Evolutionary conservation across 2,113 vertebrate genomes (phyloP), one percentile per base, ranked within the genome.

Genomic region (Fregetta grallaria): DNA sequence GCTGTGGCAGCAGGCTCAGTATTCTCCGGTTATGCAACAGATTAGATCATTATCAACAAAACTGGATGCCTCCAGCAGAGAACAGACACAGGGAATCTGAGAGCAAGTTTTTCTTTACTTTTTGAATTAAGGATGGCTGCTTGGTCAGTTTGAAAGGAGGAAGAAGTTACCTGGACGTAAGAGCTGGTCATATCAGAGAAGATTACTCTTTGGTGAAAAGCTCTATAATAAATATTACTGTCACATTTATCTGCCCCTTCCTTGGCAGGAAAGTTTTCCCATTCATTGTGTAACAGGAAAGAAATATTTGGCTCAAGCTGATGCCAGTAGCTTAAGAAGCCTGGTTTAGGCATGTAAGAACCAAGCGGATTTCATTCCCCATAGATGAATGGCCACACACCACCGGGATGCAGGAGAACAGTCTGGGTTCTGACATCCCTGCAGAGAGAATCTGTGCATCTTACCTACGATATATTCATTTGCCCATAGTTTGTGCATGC

Each of bases 11-110:
- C 80, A 87, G 86, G 97, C 86, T 91, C 94, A 42, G 53, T 76
- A 23, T 65, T 96, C 81, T 70, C 77, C 3, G 6, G 89, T 97
- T 97, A 97, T 95, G 94, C 92, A 97, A 97, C 91, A 92, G 89
- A 95, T 96, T 94, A 95, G 89, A 95, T 97, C 92, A 97, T 89
- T 94, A 96, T 92, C 94, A 95, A 94, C 84, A 92, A 75, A 91
- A 94, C 80, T 95, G 84, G 84, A 92, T 87, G 96, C 91, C 86
- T 96, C 94, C 97, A 94, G 94, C 75, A 85, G 95, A 66, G 86
- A 92, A 45, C 8, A 94, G 66, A 89, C 94, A 87, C 15, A 15
- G 78, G 66, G 77, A 75, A 85, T 82, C 3, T 0, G 11, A 95
- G 62, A 91, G 36, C 49, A 34, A 94, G 77, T 38, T 75, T 87